These are phyloP conservation scores for Drosophila burlai DNA, from an alignment of 1,140 invertebrate species.

Conservation along the genomic window DNA sequence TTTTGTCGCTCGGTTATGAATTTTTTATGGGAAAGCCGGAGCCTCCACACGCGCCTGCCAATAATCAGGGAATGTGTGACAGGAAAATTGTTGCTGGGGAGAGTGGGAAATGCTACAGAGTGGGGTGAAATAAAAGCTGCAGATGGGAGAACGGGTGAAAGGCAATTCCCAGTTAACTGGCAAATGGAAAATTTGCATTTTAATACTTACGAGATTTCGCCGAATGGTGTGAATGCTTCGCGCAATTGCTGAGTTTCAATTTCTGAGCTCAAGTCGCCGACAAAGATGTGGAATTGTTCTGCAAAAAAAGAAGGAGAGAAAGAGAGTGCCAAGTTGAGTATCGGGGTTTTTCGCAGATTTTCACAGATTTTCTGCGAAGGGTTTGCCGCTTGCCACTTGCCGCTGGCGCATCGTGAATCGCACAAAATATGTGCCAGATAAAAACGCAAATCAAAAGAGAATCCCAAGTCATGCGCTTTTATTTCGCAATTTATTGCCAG, in stretches of 20 bases:
- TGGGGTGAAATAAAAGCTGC: conserved; percentile 37
- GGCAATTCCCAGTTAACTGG: conserved; percentile 62
- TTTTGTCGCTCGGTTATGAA: conserved; percentile 67
- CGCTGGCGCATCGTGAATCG: conserved; percentile 43
- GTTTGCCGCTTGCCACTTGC: conserved; percentile 21
- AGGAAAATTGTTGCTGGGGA: conserved; percentile 28
- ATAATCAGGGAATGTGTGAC: conserved; percentile 61
- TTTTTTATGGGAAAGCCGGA: conserved; percentile 58
- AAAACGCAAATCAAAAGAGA: conserved; percentile 55
- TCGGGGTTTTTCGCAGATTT: conserved; percentile 33
- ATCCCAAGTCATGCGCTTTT: conserved; percentile 54
- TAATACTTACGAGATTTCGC: conserved; percentile 95
- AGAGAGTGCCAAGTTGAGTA: conserved; percentile 25
- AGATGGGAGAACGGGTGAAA: conserved; percentile 33
- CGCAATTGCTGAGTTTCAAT: conserved; percentile 98
- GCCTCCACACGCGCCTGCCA: conserved; percentile 60
- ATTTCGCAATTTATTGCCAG: conserved; percentile 49
- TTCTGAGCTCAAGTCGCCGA: conserved; percentile 99
- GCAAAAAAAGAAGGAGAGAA: conserved; percentile 84
- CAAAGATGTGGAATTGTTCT: conserved; percentile 99
- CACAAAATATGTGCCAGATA: conserved; percentile 58
- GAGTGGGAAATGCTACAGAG: conserved; percentile 2
- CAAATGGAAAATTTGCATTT: conserved; percentile 81
- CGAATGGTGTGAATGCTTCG: conserved; percentile 98
- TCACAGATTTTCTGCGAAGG: conserved; percentile 15